Evolutionary conservation across 2,113 vertebrate genomes (phyloP).

Genomic region (Ovis canadensis): DNA sequence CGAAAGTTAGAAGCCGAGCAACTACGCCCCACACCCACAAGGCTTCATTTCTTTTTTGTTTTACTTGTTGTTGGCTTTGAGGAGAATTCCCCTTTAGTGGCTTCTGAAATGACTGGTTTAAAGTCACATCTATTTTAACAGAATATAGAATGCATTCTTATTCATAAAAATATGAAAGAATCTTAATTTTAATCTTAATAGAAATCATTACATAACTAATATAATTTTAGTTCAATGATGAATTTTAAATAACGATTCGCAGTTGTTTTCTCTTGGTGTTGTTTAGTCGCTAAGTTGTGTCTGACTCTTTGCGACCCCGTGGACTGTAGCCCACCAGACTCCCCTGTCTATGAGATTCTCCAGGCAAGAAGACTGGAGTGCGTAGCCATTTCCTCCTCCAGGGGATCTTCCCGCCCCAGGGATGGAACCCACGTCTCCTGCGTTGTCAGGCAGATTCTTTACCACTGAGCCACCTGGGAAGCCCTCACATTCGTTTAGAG

Average conservation of each 20-base stretch:
- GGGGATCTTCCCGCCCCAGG: background rate
- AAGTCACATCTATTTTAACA: background rate
- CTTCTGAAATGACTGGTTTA: background rate
- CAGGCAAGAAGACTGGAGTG: background rate
- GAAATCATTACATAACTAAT: background rate
- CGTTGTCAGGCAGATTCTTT: background rate
- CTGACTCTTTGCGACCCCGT: background rate
- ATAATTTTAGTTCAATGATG: background rate
- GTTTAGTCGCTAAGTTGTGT: background rate
- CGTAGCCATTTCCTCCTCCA: background rate
- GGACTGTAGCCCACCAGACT: background rate
- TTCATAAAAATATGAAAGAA: background rate
- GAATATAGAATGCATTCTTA: background rate
- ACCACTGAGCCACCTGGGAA: background rate
- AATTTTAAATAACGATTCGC: background rate
- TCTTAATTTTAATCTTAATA: background rate
- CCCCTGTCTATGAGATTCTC: background rate
- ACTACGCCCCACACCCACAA: background rate
- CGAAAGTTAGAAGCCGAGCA: background rate
- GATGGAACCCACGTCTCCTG: background rate
- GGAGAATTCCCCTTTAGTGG: background rate
- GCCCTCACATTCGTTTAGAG: background rate
- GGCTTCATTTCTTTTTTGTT: background rate
- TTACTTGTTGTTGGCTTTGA: background rate
- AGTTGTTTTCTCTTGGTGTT: background rate